Percentiles rank a stretch among this genome's conserved stretches.
phyloP scores from a whole-genome alignment of 1,140 invertebrate genomes.

The Amphibalanus amphitrite region DNA sequence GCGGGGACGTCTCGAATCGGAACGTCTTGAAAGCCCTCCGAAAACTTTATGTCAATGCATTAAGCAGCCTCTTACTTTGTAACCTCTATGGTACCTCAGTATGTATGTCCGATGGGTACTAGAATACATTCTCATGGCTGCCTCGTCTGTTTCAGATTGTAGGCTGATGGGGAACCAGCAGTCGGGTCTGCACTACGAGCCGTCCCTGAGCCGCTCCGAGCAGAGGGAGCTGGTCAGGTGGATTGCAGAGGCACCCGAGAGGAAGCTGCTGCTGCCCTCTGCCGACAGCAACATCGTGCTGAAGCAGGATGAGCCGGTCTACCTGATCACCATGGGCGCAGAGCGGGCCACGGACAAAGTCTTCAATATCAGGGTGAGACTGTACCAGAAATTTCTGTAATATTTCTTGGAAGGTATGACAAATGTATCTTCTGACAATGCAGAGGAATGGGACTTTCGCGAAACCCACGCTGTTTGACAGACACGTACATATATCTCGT shows the following conservation, averaged over 20 bases:
- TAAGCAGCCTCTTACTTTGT: too few species aligned
- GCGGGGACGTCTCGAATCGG: too few species aligned
- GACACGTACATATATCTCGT: too few species aligned
- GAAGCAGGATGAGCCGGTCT: constrained; percentile 51
- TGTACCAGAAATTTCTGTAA: constrained; percentile 19
- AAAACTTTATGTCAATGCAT: too few species aligned
- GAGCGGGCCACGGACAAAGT: not conserved
- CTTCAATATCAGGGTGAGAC: constrained; percentile 27
- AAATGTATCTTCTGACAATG: too few species aligned
- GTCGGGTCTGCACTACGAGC: constrained; percentile 83
- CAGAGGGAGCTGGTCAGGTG: constrained; percentile 84
- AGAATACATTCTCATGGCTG: too few species aligned
- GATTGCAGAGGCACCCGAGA: constrained; percentile 34
- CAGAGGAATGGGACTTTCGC: too few species aligned
- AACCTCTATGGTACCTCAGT: too few species aligned
- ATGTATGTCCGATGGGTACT: too few species aligned
- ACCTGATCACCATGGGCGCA: constrained; percentile 45
- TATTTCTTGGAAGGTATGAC: too few species aligned
- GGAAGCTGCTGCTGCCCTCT: constrained; percentile 18
- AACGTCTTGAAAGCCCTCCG: too few species aligned
- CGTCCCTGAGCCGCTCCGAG: constrained; percentile 59
- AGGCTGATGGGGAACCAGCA: constrained; percentile 64
- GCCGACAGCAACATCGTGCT: constrained; percentile 39
- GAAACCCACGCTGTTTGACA: too few species aligned
- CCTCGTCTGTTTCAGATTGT: constrained; percentile 33